Evolutionary conservation across 1,140 invertebrate genomes (phyloP), one percentile per base, ranked within the genome.

Genomic region (Triops longicaudatus): DNA sequence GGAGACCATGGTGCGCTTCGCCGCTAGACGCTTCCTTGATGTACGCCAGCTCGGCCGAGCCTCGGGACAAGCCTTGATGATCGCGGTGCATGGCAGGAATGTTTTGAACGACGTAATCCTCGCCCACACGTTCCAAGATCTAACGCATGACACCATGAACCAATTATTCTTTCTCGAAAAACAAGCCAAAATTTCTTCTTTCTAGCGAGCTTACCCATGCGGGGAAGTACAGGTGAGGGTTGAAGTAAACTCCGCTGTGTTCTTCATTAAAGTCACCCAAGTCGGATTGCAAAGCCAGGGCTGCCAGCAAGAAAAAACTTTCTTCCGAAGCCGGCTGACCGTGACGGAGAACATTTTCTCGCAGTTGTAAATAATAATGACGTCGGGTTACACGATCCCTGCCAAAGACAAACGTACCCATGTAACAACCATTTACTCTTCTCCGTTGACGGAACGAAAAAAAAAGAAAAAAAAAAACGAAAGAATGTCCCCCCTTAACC

Each of bases 331-430:
- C 83, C 3, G 82, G 78, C 79, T 85, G 86, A 74, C 81, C 81
- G 81, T 86, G 86, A 77, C 82, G 81, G 27, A 88, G 81, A 27
- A 96, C 90, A 85, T 98, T 98, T 82, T 95, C 90, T 44, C 93
- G 90, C 81, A 98, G 85, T 86, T 98, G 96, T 79, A 96, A 88
- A 84, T 96, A 98, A 84, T 98, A 98, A 82, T 97, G 91, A 81
- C 95, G 92, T 27, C 93, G 87, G 10, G 95, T 94, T 77, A 92
- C 89, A 81, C 95, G 93, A 87, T 98, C 94, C 84, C 91, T 92
- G 83, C 73, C 84, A 85, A 79, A 63, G 73, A 6, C 77, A 73
- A 44, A 79, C 50, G 17, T 63, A 63, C 22, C 22, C 4, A 63
- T 63, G 22, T 63, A 22, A 10, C 50, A 22, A 22, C 14, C 14